A percentile compares a stretch with the other conserved stretches of the same genome.
Evolutionary conservation across 2,888 invertebrate genomes (phyloP).

Genomic region (Eupithecia inturbata): DNA sequence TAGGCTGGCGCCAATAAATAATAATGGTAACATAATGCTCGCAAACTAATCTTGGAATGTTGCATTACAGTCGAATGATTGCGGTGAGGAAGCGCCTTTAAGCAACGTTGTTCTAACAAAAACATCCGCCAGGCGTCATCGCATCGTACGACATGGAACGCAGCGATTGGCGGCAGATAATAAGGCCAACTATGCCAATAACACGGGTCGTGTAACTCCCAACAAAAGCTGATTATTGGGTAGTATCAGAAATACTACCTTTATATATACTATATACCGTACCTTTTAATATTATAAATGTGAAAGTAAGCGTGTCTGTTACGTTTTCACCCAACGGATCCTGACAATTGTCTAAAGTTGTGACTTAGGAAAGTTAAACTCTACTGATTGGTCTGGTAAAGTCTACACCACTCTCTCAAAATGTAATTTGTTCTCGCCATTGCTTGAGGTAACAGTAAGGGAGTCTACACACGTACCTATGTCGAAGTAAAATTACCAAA

Average conservation of each 20-base stretch:
- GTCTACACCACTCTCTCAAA: constrained; percentile 13
- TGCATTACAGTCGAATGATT: neutral
- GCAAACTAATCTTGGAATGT: neutral
- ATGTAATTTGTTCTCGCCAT: constrained; percentile 72
- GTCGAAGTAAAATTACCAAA: too few species aligned
- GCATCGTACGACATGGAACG: constrained; percentile 15
- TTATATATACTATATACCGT: too few species aligned
- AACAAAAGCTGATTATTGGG: neutral
- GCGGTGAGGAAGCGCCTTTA: neutral
- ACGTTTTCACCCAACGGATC: too few species aligned
- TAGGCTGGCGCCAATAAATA: too few species aligned
- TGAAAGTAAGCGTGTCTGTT: neutral
- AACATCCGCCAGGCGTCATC: constrained; percentile 17
- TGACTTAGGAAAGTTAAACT: too few species aligned
- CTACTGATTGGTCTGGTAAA: neutral
- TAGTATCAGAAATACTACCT: neutral
- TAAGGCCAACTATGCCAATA: constrained; percentile 46
- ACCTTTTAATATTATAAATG: neutral
- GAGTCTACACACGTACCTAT: too few species aligned
- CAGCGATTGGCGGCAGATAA: constrained; percentile 43
- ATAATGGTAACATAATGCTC: neutral
- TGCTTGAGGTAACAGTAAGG: constrained; percentile 61
- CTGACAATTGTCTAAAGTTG: too few species aligned
- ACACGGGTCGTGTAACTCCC: constrained; percentile 28
- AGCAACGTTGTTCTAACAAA: neutral